Base-by-base conservation (phyloP, 2,888 invertebrate genomes). In the Eulithis prunata region DNA sequence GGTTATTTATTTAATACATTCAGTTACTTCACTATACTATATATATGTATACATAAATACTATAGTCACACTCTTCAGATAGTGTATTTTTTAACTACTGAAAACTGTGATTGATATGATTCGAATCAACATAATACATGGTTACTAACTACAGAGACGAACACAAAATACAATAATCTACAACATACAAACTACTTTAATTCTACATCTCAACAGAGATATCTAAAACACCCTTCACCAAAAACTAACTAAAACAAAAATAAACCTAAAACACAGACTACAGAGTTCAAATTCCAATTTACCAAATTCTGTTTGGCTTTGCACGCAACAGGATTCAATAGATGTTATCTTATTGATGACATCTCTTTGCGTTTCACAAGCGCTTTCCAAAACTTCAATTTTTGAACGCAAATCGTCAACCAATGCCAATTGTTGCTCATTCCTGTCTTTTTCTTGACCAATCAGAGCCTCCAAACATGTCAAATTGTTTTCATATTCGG, bases 401-500 rank as follows among this genome's bases (percentile, higher is more conserved):
- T 88, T 89, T 0, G 70, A 46, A 63, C 81, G 78, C 70, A 91
- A 79, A 59, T 72, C 75, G 13, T 82, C 76, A 0, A 89, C 74
- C 11, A 85, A 71, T 2, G 71, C 62, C 72, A 84, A 78, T 14
- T 89, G 73, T 4, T 77, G 66, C 6, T 66, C 67, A 71, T 91
- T 91, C 60, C 77, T 83, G 3, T 78, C 75, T 4, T 83, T 81
- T 0, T 83, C 86, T 65, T 88, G 85, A 2, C 78, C 77, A 1
- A 87, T 72, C 54, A 81, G 68, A 5, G 71, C 82, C 64, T 88
- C 82, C 12, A 92, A 75, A 4, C 76, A 46, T 54, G 77, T 72
- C 63, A 91, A 74, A 67, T 88, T 88, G 1, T 81, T 72, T 57
- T 90, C 91, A 60, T 87, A 91, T 36, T 69, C 75, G 1, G 76